phyloP scores from a whole-genome alignment of 1,140 invertebrate genomes.

The Mactra quadrangularis region DNA sequence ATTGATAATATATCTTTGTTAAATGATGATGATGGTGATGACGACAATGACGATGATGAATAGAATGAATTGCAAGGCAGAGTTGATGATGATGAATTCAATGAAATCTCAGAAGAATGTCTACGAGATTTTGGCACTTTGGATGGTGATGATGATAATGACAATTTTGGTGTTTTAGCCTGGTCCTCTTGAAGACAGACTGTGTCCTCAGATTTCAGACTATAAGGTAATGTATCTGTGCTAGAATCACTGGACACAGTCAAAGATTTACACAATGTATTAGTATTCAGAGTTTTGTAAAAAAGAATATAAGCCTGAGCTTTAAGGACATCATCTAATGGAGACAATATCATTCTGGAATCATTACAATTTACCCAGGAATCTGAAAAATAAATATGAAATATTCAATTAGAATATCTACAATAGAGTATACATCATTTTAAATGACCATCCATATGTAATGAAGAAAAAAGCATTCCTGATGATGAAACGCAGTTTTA shows the following conservation, averaged over 20 bases:
- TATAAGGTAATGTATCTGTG: conserved; percentile 12
- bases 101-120: not conserved
- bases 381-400: conserved; percentile 62
- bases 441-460: too few species aligned
- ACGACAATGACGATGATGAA: not conserved
- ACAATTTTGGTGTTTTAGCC: not conserved
- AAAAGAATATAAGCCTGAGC: conserved; percentile 79
- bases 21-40: not conserved
- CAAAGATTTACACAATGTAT: conserved; percentile 5
- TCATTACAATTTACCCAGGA: conserved; percentile 80
- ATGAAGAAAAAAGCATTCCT: too few species aligned
- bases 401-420: too few species aligned
- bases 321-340: conserved; percentile 71
- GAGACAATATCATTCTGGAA: conserved; percentile 68
- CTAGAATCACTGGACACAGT: not conserved
- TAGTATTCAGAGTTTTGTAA: conserved; percentile 61
- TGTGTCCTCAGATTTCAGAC: conserved; percentile 25
- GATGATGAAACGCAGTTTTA: too few species aligned
- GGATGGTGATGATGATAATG: conserved; percentile 1
- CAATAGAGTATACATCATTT: too few species aligned
- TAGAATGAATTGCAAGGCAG: not conserved
- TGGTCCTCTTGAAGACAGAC: not conserved
- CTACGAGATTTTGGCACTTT: not conserved
- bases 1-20: not conserved
- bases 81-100: conserved; percentile 10